Conservation (phyloP, 2,888 invertebrate species). For the Callinectes sapidus region DNA sequence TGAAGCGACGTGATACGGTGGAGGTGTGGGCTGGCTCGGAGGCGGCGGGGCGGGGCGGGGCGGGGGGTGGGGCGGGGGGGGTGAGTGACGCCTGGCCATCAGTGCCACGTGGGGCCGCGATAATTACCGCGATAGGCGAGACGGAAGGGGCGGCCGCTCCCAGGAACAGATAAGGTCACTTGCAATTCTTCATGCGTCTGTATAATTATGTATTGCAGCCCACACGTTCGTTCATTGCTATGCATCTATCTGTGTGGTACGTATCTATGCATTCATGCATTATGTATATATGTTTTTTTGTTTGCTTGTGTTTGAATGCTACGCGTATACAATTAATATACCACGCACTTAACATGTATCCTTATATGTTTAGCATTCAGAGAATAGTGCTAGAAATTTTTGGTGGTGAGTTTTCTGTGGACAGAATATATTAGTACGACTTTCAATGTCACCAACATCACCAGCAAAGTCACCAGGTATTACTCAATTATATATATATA, state of each 20-base stretch:
- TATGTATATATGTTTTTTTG: background rate
- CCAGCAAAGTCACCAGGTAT: background rate
- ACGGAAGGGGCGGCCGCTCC: background rate
- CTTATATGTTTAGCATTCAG: background rate
- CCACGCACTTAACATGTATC: too few relatives aligned
- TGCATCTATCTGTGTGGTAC: background rate
- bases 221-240: background rate
- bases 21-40: background rate
- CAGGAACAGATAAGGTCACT: slow-evolving; percentile 4
- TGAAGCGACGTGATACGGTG: background rate
- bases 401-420: background rate
- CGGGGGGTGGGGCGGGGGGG: background rate
- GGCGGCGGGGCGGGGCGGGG: background rate
- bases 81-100: background rate
- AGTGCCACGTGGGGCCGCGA: background rate
- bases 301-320: background rate
- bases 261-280: too few relatives aligned
- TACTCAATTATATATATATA: background rate
- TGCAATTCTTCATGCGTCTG: background rate
- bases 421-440: background rate
- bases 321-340: background rate
- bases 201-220: background rate
- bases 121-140: slow-evolving; percentile 19
- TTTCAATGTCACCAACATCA: background rate
- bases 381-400: background rate